Conservation (phyloP, 2,888 invertebrate genomes). For the Oscheius sp. region DNA sequence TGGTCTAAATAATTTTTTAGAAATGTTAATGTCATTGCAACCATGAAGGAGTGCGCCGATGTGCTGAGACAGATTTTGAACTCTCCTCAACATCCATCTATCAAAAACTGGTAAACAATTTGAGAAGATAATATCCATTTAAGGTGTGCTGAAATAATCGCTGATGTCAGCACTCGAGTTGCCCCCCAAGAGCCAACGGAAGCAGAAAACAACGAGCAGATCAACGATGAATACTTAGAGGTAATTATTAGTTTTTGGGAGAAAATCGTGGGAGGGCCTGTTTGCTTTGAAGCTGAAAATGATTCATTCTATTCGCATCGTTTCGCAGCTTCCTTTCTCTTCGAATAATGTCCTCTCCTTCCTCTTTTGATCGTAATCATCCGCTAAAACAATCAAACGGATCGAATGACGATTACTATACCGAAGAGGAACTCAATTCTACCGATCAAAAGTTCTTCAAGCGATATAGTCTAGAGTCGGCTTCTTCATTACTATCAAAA, state of each 20-base stretch:
- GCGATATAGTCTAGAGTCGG: too few species aligned
- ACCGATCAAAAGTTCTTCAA: too few species aligned
- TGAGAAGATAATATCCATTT: background rate
- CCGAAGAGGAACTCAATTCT: too few species aligned
- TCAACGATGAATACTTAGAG: conserved; percentile 74
- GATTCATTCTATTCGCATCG: conserved; percentile 13
- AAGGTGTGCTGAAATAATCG: conserved; percentile 68
- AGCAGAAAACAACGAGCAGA: conserved; percentile 72
- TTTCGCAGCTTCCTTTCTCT: background rate
- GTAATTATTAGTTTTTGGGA: conserved; percentile 66
- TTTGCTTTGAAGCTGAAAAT: background rate
- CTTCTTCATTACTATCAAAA: too few species aligned
- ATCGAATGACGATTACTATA: too few species aligned
- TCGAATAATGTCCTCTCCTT: background rate
- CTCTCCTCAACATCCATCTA: conserved; percentile 68
- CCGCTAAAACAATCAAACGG: too few species aligned
- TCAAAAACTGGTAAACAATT: conserved; percentile 60
- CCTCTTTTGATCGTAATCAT: background rate
- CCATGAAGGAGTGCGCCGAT: conserved; percentile 65
- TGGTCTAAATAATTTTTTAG: too few species aligned
- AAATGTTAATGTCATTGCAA: conserved; percentile 58
- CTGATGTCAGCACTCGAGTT: conserved; percentile 61
- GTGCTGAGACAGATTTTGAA: conserved; percentile 67
- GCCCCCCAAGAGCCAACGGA: conserved; percentile 71
- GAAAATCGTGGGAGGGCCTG: background rate